Conservation (phyloP, 1,140 invertebrate genomes). For the Bathynomus jamesi region DNA sequence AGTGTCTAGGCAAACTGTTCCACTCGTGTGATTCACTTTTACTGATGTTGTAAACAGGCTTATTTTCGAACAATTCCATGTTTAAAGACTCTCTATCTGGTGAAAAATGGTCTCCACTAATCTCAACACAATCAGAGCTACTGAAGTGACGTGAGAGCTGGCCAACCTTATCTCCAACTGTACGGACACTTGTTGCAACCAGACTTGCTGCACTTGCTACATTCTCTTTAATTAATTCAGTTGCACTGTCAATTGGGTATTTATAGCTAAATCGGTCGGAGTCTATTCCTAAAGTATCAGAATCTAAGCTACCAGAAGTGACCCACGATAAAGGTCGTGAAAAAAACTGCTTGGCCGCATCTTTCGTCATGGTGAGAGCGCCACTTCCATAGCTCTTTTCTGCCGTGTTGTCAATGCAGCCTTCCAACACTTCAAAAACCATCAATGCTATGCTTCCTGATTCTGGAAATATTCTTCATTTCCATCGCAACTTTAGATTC, state of each 20-base stretch:
- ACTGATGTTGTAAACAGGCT: slow-evolving; percentile 16
- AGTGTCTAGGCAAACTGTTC: neutral
- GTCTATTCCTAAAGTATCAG: slow-evolving; percentile 50
- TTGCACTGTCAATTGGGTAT: slow-evolving; percentile 29
- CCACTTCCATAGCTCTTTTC: neutral
- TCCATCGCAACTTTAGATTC: slow-evolving; percentile 15
- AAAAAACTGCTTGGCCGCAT: slow-evolving; percentile 61
- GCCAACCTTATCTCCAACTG: slow-evolving; percentile 62
- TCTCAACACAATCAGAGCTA: slow-evolving; percentile 57
- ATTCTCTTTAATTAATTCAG: slow-evolving; percentile 38
- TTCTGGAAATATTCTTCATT: slow-evolving; percentile 10
- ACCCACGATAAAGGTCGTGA: slow-evolving; percentile 64
- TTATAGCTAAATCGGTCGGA: slow-evolving; percentile 11
- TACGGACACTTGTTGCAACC: slow-evolving; percentile 64
- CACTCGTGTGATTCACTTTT: slow-evolving; percentile 14
- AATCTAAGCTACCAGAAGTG: slow-evolving; percentile 48
- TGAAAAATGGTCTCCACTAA: slow-evolving; percentile 42
- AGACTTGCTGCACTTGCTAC: slow-evolving; percentile 59
- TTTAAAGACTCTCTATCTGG: slow-evolving; percentile 44
- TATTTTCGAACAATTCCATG: slow-evolving; percentile 6
- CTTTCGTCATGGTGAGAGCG: slow-evolving; percentile 56
- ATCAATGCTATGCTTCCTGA: slow-evolving; percentile 15
- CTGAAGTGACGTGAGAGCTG: slow-evolving; percentile 63
- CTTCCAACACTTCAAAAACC: slow-evolving; percentile 26
- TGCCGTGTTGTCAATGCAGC: slow-evolving; percentile 6